A percentile compares a stretch with the other conserved stretches of the same genome.
phyloP scores from a whole-genome alignment of 2,797 vertebrate species.

The Danio kyathit region DNA sequence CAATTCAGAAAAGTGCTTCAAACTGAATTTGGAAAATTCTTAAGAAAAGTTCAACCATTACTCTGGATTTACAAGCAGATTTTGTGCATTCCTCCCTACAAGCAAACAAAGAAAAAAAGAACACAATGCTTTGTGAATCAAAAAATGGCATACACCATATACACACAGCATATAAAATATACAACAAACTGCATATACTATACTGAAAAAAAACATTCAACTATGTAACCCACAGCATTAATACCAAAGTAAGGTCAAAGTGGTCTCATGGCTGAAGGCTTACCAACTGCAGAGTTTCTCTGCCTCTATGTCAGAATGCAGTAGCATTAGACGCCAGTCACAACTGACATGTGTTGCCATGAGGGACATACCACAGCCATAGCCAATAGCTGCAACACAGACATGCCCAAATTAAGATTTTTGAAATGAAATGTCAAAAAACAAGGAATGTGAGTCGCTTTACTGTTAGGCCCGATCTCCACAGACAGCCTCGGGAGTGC shows the following conservation, averaged over 20 bases:
- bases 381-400: slow-evolving; percentile 23
- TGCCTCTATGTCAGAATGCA: slow-evolving; percentile 50
- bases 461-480: background rate
- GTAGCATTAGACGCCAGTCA: slow-evolving; percentile 47
- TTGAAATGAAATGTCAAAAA: slow-evolving; percentile 34
- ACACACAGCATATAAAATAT: background rate
- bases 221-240: background rate
- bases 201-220: background rate
- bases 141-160: background rate
- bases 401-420: slow-evolving; percentile 15
- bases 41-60: background rate
- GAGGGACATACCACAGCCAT: slow-evolving; percentile 42
- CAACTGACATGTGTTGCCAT: slow-evolving; percentile 46
- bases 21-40: background rate
- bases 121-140: background rate
- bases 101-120: background rate
- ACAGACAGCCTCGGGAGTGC: background rate
- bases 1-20: background rate
- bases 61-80: background rate
- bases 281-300: slow-evolving; percentile 36
- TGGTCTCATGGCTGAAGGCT: slow-evolving; percentile 36
- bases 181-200: background rate
- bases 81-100: background rate
- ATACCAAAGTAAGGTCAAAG: slow-evolving; percentile 25
- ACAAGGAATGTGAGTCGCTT: background rate